Evolutionary conservation across 2,797 vertebrate genomes (phyloP), one percentile per base, ranked within the genome.

Genomic region (Perodicticus potto): DNA sequence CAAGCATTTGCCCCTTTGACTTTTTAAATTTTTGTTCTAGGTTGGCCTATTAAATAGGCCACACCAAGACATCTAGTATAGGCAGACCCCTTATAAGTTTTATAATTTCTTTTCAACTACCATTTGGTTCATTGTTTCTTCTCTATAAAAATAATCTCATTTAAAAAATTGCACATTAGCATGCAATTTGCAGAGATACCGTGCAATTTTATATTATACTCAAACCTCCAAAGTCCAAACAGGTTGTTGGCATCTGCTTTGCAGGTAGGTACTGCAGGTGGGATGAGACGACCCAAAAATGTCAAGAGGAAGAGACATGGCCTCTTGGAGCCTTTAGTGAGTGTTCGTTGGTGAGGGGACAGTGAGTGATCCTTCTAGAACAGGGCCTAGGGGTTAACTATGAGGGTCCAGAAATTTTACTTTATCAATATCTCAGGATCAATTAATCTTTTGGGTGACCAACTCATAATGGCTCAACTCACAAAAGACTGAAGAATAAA

Each of bases 111-210:
- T 80, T 32, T 76, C 89, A 89, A 77, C 70, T 86, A 82, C 73
- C 23, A 49, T 78, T 92, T 55, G 8, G n/a, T 61, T 77, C 19
- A 89, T 88, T 34, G n/a, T 25, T 53, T 83, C 45, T 95, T 95
- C 95, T 96, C 95, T 94, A 91, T 97, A 97, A 78, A 96, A 98
- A 96, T 89, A 93, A 0, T 91, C 92, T 97, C 96, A 97, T 97
- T 97, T 67, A 59, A 25, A 63, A 40, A 93, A 57, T 43, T 63
- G 8, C 7, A 29, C 7, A 94, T 87, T 94, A 96, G 89, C 73
- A 19, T 89, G 83, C 0, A 0, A 81, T 92, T 91, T 91, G 34
- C 85, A 95, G 96, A 82, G 89, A 89, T 1, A 83, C 67, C 78
- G 37, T 70, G 89, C 82, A 96, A 87, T 90, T 81, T 97, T 96